Conservation (phyloP, 2,113 vertebrate species). For the Apus apus region DNA sequence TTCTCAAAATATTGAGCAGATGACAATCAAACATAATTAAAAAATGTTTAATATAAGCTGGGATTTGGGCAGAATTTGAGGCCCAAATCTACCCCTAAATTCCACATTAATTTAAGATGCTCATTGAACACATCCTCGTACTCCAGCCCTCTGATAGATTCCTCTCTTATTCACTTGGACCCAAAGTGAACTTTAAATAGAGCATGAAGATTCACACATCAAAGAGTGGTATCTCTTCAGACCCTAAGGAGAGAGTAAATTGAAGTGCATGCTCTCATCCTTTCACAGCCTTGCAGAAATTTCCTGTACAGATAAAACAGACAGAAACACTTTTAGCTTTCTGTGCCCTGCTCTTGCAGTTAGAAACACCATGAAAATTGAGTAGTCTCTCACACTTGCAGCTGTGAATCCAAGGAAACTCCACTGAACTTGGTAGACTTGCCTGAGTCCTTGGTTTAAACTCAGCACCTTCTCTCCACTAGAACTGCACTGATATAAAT, state of each 20-base stretch:
- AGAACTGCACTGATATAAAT: background rate
- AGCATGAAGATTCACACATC: background rate
- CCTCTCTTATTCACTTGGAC: background rate
- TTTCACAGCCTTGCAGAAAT: background rate
- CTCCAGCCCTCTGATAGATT: background rate
- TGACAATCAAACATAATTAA: background rate
- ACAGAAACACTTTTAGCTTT: background rate
- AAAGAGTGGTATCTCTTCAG: background rate
- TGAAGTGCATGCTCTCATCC: background rate
- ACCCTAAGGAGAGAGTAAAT: background rate
- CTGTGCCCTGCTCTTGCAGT: background rate
- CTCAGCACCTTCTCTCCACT: background rate
- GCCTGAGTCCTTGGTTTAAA: background rate
- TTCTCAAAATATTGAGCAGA: conserved; percentile 20
- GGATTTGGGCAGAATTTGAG: background rate
- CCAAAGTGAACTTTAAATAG: background rate
- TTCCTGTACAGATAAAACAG: background rate
- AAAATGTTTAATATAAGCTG: background rate
- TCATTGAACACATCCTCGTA: background rate
- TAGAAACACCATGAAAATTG: background rate
- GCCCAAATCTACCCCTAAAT: background rate
- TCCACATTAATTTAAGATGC: background rate
- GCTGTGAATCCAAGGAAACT: background rate
- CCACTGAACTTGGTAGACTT: background rate
- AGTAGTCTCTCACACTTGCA: background rate